phyloP scores from a whole-genome alignment of 2,888 invertebrate genomes.

The Pristionchus entomophagus region DNA sequence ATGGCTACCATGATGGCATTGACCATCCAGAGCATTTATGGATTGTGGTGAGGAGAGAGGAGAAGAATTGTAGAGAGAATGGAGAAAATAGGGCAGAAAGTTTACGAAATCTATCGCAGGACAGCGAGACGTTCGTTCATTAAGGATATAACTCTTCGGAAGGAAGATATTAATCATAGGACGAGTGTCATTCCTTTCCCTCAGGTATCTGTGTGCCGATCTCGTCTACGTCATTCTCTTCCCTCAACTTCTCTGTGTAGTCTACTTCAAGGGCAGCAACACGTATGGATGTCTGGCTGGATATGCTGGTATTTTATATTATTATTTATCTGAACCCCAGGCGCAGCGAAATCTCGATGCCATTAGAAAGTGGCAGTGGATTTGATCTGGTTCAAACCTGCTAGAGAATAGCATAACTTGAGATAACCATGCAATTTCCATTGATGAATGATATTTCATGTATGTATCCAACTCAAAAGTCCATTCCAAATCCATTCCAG shows the following conservation, averaged over 20 bases:
- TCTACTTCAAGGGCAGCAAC: conserved; percentile 95
- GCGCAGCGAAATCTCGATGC: not conserved
- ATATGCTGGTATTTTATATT: conserved; percentile 63
- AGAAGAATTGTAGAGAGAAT: not conserved
- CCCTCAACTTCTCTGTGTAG: conserved; percentile 96
- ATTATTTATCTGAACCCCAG: not conserved
- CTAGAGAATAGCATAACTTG: too few relatives aligned
- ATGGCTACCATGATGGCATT: conserved; percentile 95
- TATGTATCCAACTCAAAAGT: not conserved
- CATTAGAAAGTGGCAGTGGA: not conserved
- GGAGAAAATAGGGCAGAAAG: too few relatives aligned
- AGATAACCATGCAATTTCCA: too few relatives aligned
- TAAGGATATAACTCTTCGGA: too few relatives aligned
- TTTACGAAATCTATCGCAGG: too few relatives aligned
- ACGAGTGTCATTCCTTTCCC: not conserved
- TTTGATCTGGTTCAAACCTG: too few relatives aligned
- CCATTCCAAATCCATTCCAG: conserved; percentile 53
- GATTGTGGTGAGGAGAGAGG: conserved; percentile 84
- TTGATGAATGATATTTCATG: not conserved
- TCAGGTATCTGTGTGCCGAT: conserved; percentile 92
- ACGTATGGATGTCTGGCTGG: conserved; percentile 91
- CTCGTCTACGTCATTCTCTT: conserved; percentile 98
- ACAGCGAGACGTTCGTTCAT: too few relatives aligned
- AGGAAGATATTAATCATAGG: too few relatives aligned
- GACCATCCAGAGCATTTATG: conserved; percentile 96